phyloP scores from a whole-genome alignment of 2,888 invertebrate genomes.

The Lasioglossum pauxillum region DNA sequence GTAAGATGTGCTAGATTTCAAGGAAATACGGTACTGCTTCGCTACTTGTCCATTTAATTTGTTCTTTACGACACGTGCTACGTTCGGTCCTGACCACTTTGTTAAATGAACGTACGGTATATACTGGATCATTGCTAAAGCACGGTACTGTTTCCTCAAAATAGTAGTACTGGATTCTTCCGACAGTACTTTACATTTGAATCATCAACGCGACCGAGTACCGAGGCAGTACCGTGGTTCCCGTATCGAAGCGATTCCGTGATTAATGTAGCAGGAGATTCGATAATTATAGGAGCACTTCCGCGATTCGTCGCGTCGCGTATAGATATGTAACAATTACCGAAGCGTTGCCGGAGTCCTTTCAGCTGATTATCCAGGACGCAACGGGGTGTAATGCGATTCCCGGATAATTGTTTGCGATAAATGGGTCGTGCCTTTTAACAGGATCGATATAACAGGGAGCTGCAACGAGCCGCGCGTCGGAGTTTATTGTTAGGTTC shows the following conservation, averaged over 20 bases:
- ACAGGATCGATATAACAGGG: constrained; percentile 13
- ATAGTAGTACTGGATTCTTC: no score
- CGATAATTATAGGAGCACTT: not conserved
- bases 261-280: not conserved
- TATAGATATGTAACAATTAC: not conserved
- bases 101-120: not conserved
- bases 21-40: not conserved
- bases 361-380: not conserved
- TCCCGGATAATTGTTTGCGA: constrained; percentile 10
- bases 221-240: not conserved
- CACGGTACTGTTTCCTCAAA: not conserved
- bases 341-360: not conserved
- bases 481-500: constrained; percentile 12
- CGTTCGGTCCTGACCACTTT: not conserved
- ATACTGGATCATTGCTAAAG: no score
- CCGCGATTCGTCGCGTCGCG: not conserved
- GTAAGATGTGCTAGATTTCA: not conserved
- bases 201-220: not conserved
- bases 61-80: not conserved
- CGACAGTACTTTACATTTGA: not conserved
- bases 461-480: not conserved
- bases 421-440: constrained; percentile 10
- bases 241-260: not conserved
- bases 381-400: constrained; percentile 2
- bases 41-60: not conserved